Percentiles rank a stretch among this genome's conserved stretches.
These are phyloP conservation scores for Pogoniulus pusillus DNA, from an alignment of 2,797 vertebrate genomes.

Conservation along the genomic window DNA sequence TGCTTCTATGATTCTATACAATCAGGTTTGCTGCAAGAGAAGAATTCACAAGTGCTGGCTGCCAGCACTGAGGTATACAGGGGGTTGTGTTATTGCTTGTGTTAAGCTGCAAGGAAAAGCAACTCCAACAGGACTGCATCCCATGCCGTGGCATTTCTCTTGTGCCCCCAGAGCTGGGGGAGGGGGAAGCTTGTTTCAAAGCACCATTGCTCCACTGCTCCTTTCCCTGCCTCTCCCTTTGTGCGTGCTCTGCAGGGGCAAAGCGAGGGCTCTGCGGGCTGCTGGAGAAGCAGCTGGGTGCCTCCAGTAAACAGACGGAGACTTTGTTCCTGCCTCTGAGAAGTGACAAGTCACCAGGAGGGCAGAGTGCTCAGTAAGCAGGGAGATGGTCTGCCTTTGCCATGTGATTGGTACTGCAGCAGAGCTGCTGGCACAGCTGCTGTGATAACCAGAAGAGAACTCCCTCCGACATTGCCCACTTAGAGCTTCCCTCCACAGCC, in stretches of 20 bases:
- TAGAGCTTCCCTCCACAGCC: background rate
- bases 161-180: background rate
- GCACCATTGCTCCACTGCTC: background rate
- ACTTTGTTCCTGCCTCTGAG: background rate
- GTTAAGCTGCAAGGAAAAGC: background rate
- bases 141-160: background rate
- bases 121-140: background rate
- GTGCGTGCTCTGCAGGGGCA: fast-evolving
- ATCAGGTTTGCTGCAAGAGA: conserved; percentile 15
- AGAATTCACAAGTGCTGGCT: background rate
- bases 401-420: conserved; percentile 59
- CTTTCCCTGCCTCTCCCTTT: background rate
- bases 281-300: background rate
- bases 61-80: background rate
- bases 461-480: background rate
- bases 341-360: conserved; percentile 1
- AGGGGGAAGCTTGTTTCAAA: background rate
- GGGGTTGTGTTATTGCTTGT: too few species aligned
- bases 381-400: background rate
- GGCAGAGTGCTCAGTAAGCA: background rate
- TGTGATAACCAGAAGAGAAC: conserved; percentile 25
- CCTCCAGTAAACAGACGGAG: background rate
- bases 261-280: fast-evolving
- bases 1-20: too few species aligned
- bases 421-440: conserved; percentile 58